Evolutionary conservation across 2,888 invertebrate species (phyloP).

Genomic region (Caenorhabditis macrosperma): DNA sequence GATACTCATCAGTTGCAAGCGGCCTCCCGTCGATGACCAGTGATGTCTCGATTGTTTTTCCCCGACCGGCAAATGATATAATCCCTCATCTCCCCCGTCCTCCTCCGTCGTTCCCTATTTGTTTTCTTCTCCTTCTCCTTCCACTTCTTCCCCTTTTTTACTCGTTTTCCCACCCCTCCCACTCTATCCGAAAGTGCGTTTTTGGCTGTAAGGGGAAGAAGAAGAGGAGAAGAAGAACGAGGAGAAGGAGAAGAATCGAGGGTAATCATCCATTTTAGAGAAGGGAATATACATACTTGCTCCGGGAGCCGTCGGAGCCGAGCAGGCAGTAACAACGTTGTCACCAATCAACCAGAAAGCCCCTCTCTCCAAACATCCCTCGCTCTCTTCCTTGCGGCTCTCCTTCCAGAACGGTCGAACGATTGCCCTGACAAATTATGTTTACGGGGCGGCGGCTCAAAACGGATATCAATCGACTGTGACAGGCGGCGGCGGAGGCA

Average conservation of each 20-base stretch:
- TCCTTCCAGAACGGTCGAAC: not conserved
- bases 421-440: constrained; percentile 2
- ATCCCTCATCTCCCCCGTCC: not conserved
- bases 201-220: not conserved
- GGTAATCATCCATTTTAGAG: constrained; percentile 42
- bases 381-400: constrained; percentile 9
- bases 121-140: not conserved
- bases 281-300: constrained; percentile 5
- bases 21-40: not conserved
- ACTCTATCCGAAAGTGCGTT: not conserved
- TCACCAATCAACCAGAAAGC: constrained; percentile 44
- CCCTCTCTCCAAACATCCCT: not conserved
- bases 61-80: constrained; percentile 9
- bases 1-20: not conserved
- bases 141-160: not conserved
- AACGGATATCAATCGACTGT: not conserved
- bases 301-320: constrained; percentile 3
- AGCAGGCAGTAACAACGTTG: constrained; percentile 35
- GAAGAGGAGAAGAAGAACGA: not conserved
- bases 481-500: not conserved
- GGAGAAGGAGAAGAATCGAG: constrained; percentile 32
- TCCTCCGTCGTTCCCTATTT: constrained; percentile 7
- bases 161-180: not conserved
- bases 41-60: constrained; percentile 4
- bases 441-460: not conserved